phyloP scores from a whole-genome alignment of 2,113 vertebrate genomes.

The Dipodomys spectabilis region DNA sequence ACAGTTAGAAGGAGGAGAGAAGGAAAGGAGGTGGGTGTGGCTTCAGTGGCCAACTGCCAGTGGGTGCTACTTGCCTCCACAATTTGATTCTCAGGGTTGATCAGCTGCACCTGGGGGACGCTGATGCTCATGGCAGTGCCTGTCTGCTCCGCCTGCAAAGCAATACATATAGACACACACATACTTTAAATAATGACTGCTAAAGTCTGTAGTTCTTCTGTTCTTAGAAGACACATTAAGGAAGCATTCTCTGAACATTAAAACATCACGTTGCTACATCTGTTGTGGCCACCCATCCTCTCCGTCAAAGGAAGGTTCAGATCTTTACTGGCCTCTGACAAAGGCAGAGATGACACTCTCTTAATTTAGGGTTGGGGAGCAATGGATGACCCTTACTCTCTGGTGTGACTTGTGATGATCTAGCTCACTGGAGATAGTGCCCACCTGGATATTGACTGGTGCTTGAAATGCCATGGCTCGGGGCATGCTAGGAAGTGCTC shows the following conservation, averaged over 20 bases:
- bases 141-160: conserved; percentile 91
- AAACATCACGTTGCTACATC: too few species aligned
- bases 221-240: conserved; percentile 24
- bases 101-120: conserved; percentile 98
- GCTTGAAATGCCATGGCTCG: conserved; percentile 91
- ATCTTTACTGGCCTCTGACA: conserved; percentile 17
- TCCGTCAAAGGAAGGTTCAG: conserved; percentile 40
- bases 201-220: conserved; percentile 29
- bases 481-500: conserved; percentile 87
- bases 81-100: conserved; percentile 99
- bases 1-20: background rate
- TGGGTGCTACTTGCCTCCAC: conserved; percentile 92
- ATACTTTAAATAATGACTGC: background rate
- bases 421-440: background rate
- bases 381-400: background rate
- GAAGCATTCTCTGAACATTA: conserved; percentile 26
- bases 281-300: background rate
- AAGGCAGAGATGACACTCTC: background rate
- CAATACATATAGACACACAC: background rate
- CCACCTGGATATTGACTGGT: conserved; percentile 91
- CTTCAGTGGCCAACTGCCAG: rapidly evolving
- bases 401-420: conserved; percentile 5
- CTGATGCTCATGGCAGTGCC: conserved; percentile 94
- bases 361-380: background rate
- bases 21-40: background rate